phyloP scores from a whole-genome alignment of 2,888 invertebrate genomes.

The Morpho helenor region DNA sequence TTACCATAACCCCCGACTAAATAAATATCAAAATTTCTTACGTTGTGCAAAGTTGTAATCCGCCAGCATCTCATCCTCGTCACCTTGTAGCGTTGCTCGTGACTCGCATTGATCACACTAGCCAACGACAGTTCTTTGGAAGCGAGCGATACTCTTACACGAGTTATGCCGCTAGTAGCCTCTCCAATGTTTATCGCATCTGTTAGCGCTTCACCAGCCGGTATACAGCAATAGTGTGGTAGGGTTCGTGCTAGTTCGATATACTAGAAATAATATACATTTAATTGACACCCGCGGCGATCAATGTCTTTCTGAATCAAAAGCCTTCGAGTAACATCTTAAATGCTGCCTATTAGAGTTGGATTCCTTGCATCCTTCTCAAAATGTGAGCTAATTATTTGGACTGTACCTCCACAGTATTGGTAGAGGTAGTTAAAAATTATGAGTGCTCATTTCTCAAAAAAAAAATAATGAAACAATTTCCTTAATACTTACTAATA shows the following conservation, averaged over 20 bases:
- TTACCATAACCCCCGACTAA: too few relatives aligned
- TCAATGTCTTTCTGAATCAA: too few relatives aligned
- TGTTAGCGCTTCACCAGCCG: conserved; percentile 66
- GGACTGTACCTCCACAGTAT: too few relatives aligned
- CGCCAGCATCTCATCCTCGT: conserved; percentile 99
- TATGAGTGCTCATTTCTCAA: too few relatives aligned
- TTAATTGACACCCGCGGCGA: too few relatives aligned
- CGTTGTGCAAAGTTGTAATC: conserved; percentile 90
- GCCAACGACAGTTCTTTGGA: conserved; percentile 91
- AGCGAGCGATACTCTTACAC: conserved; percentile 87
- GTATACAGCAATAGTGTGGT: conserved; percentile 93
- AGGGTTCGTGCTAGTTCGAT: conserved; percentile 90
- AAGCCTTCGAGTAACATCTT: too few relatives aligned
- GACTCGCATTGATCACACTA: conserved; percentile 80
- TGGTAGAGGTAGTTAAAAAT: too few relatives aligned
- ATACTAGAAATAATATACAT: conserved; percentile 80
- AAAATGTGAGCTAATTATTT: too few relatives aligned
- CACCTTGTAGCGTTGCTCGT: conserved; percentile 93
- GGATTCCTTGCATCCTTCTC: too few relatives aligned
- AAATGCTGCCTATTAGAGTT: too few relatives aligned
- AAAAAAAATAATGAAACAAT: too few relatives aligned
- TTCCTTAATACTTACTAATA: too few relatives aligned
- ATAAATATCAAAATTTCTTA: conserved; percentile 50
- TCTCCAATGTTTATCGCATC: conserved; percentile 49
- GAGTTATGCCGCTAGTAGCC: conserved; percentile 37